Evolutionary conservation across 2,113 vertebrate genomes (phyloP).

Genomic region (Lathamus discolor): DNA sequence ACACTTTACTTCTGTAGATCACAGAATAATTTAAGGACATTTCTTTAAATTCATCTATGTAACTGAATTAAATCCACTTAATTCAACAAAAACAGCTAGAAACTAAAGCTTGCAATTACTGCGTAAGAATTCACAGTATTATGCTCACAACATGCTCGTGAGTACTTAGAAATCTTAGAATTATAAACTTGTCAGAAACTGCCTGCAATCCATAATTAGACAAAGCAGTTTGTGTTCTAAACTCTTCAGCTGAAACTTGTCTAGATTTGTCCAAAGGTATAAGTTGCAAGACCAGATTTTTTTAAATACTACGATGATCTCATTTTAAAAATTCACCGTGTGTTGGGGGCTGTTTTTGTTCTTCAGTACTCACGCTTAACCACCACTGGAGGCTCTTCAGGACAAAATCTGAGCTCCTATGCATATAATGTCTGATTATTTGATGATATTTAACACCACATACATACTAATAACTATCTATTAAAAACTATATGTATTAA

Average conservation of each 20-base stretch:
- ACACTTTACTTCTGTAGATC: not conserved
- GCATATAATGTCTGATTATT: not conserved
- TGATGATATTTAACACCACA: not conserved
- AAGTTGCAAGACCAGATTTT: slow-evolving; percentile 50
- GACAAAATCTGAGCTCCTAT: not conserved
- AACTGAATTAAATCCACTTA: not conserved
- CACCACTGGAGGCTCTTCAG: slow-evolving; percentile 1
- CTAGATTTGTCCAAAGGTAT: slow-evolving; percentile 3
- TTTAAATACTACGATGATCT: slow-evolving; percentile 6
- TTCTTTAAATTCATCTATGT: not conserved
- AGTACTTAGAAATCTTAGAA: not conserved
- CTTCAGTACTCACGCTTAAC: not conserved
- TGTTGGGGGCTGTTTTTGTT: not conserved
- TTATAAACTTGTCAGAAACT: not conserved
- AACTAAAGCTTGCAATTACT: not conserved
- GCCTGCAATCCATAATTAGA: not conserved
- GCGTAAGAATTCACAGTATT: not conserved
- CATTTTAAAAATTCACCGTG: slow-evolving; percentile 11
- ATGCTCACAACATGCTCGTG: not conserved
- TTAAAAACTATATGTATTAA: not conserved
- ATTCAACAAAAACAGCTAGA: not conserved
- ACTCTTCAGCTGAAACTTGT: slow-evolving; percentile 22
- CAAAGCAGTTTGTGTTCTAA: slow-evolving; percentile 1
- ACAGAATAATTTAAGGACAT: not conserved
- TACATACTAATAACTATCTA: not conserved